A percentile compares a stretch with the other conserved stretches of the same genome.
phyloP scores from a whole-genome alignment of 1,140 invertebrate species.

The Drosophila virilis region DNA sequence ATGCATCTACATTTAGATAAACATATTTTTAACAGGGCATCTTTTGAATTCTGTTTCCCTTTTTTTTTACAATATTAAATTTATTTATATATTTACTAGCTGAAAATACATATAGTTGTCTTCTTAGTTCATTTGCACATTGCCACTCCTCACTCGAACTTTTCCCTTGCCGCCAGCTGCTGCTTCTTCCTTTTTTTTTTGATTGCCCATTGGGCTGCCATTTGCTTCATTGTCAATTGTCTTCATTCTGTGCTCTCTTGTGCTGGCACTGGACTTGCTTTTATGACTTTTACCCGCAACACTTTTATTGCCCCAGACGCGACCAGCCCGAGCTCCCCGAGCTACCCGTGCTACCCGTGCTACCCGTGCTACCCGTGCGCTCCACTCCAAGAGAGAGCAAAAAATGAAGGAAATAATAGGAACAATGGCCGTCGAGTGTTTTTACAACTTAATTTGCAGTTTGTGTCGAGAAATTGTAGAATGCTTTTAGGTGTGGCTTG shows the following conservation, averaged over 20 bases:
- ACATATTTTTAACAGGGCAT: too few relatives aligned
- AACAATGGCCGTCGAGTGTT: conserved; percentile 50
- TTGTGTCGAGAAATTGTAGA: conserved; percentile 46
- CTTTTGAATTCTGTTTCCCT: too few relatives aligned
- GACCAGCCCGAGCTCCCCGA: conserved; percentile 12
- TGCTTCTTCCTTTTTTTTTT: conserved; percentile 2
- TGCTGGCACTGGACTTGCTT: conserved; percentile 42
- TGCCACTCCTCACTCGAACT: neutral
- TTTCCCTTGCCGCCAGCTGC: neutral
- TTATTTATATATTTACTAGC: conserved; percentile 14
- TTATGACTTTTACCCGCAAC: conserved; percentile 75
- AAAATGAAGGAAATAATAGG: conserved; percentile 7
- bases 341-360: neutral
- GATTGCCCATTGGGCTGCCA: conserved; percentile 57
- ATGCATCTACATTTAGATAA: too few relatives aligned
- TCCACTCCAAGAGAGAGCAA: neutral
- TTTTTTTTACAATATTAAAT: too few relatives aligned
- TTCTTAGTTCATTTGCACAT: conserved; percentile 5
- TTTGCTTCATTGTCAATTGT: conserved; percentile 81
- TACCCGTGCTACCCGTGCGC: neutral
- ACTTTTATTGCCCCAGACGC: conserved; percentile 71
- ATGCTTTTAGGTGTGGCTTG: conserved; percentile 66
- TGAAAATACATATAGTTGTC: conserved; percentile 1
- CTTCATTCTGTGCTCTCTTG: conserved; percentile 51
- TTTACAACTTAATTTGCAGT: conserved; percentile 74